These are phyloP conservation scores for Onthophagus sagittarius DNA, from an alignment of 2,888 invertebrate genomes.

Conservation along the genomic window DNA sequence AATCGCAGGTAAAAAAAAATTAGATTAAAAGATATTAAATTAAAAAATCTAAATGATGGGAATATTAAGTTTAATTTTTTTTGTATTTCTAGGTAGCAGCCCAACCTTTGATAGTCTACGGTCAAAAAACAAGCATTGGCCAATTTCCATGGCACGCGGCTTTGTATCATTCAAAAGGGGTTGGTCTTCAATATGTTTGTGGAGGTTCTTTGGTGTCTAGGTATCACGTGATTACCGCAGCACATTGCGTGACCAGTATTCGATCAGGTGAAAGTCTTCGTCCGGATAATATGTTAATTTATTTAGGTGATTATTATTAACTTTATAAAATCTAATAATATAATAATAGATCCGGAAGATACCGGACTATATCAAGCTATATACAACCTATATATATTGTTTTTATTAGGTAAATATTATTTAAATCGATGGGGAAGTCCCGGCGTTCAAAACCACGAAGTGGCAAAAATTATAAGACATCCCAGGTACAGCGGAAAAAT, in stretches of 20 bases:
- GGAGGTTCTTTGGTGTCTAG: constrained; percentile 41
- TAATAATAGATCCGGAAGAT: too few relatives aligned
- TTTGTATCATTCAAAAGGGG: constrained; percentile 53
- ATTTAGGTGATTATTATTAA: constrained; percentile 43
- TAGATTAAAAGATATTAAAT: too few relatives aligned
- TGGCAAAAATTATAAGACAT: constrained; percentile 39
- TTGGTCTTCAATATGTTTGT: constrained; percentile 43
- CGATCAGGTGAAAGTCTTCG: constrained; percentile 38
- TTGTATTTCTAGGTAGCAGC: constrained; percentile 37
- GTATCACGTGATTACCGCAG: constrained; percentile 41
- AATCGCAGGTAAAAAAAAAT: not conserved
- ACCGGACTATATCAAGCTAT: too few relatives aligned
- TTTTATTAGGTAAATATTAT: constrained; percentile 43
- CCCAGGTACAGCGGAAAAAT: constrained; percentile 39
- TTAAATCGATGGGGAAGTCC: constrained; percentile 42
- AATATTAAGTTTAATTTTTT: not conserved
- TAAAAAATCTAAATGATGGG: too few relatives aligned
- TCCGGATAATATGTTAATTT: constrained; percentile 41
- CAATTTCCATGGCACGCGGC: constrained; percentile 70
- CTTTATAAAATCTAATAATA: too few relatives aligned
- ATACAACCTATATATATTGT: too few relatives aligned
- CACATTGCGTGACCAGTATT: constrained; percentile 43
- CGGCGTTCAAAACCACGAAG: constrained; percentile 43
- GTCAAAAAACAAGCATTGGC: constrained; percentile 56
- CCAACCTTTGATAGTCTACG: constrained; percentile 57